Conservation (phyloP, 2,888 invertebrate genomes). For the Drosophila pullipes region DNA sequence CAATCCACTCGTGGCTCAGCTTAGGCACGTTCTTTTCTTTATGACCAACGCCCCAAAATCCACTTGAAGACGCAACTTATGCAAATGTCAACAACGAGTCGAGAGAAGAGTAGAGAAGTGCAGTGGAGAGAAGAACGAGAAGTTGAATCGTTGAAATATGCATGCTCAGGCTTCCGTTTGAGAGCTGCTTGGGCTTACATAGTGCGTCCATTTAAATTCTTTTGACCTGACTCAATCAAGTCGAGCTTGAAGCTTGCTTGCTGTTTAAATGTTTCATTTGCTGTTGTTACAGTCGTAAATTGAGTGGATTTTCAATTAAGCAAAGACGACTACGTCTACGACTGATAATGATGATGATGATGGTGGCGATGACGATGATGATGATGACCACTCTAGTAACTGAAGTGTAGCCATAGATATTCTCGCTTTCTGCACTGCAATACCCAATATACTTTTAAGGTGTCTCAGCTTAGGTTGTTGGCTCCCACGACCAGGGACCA, state of each 20-base stretch:
- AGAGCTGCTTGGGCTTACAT: conserved; percentile 23
- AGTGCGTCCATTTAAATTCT: conserved; percentile 59
- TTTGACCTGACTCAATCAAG: conserved; percentile 80
- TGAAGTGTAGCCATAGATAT: conserved; percentile 29
- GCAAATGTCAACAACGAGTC: conserved; percentile 58
- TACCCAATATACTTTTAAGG: conserved; percentile 31
- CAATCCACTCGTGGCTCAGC: conserved; percentile 7
- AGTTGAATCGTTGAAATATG: conserved; percentile 46
- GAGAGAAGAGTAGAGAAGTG: not conserved
- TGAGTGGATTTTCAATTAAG: conserved; percentile 63
- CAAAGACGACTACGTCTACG: conserved; percentile 14
- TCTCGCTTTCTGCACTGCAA: conserved; percentile 12
- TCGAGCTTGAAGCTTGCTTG: conserved; percentile 63
- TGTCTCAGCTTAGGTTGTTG: conserved; percentile 32
- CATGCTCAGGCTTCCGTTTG: conserved; percentile 56
- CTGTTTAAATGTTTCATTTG: conserved; percentile 30
- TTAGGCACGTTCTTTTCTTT: conserved; percentile 43
- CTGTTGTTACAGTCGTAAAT: conserved; percentile 56
- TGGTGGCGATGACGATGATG: conserved; percentile 5
- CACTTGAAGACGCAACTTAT: conserved; percentile 69
- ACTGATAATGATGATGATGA: conserved; percentile 12
- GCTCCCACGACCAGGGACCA: conserved; percentile 42
- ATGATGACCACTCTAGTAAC: conserved; percentile 38
- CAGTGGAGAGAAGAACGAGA: not conserved
- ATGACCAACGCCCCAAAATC: conserved; percentile 43